phyloP scores from a whole-genome alignment of 2,113 vertebrate species.

The Microcebus griseorufus region DNA sequence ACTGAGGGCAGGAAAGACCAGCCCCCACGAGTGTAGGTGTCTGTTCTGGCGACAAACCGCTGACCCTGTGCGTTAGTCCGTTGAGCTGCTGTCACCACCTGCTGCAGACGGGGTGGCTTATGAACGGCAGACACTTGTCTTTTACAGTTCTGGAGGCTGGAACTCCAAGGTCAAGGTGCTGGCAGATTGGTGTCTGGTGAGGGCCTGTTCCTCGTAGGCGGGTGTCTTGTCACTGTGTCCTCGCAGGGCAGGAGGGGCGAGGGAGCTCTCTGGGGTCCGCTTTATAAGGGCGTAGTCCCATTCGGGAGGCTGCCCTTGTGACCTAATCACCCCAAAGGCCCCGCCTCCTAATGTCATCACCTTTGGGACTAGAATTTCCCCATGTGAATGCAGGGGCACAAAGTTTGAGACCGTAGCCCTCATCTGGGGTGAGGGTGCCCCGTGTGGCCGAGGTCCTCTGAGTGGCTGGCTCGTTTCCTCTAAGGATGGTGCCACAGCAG shows the following conservation, averaged over 20 bases:
- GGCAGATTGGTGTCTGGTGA: background rate
- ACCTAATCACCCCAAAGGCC: background rate
- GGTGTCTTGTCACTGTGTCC: background rate
- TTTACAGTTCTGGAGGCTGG: background rate
- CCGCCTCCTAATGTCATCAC: background rate
- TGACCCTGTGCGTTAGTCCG: background rate
- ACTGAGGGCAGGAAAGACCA: background rate
- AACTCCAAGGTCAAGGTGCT: background rate
- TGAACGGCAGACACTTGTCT: background rate
- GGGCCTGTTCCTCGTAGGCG: background rate
- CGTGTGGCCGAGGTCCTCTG: background rate
- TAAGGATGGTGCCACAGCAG: background rate
- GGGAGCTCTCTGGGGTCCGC: background rate
- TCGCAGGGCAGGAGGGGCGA: background rate
- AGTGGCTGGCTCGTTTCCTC: background rate
- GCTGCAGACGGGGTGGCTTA: too few relatives aligned
- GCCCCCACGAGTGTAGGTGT: background rate
- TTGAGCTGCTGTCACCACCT: background rate
- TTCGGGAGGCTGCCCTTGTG: background rate
- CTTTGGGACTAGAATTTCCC: background rate
- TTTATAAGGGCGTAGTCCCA: background rate
- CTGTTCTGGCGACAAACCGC: background rate
- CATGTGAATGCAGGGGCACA: background rate
- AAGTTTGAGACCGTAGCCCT: too few relatives aligned
- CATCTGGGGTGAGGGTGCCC: background rate